Percentiles rank a stretch among this genome's conserved stretches.
These are phyloP conservation scores for Acronicta aceris DNA, from an alignment of 2,888 invertebrate species.

Conservation along the genomic window DNA sequence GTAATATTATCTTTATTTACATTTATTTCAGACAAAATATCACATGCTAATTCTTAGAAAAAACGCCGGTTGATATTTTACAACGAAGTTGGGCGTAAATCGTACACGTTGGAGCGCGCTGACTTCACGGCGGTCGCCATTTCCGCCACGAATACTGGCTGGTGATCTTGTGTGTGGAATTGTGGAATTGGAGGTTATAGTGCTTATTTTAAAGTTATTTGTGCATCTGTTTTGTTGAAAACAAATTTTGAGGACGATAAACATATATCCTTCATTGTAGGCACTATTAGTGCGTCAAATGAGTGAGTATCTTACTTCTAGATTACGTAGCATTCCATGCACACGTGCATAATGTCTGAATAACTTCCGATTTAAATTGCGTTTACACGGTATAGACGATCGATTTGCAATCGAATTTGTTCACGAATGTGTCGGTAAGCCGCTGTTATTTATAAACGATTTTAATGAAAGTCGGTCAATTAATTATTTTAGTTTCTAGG, in stretches of 20 bases:
- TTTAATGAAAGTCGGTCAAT: constrained; percentile 61
- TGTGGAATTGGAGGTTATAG: constrained; percentile 84
- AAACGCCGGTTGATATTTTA: constrained; percentile 67
- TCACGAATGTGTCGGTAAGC: constrained; percentile 53
- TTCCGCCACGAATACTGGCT: constrained; percentile 86
- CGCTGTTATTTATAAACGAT: constrained; percentile 55
- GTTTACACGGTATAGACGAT: constrained; percentile 61
- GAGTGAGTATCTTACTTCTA: constrained; percentile 72
- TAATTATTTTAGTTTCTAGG: constrained; percentile 78
- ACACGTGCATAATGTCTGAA: constrained; percentile 78
- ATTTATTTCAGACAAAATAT: constrained; percentile 55
- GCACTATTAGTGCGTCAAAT: constrained; percentile 69
- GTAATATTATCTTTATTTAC: constrained; percentile 69
- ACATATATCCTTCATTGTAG: constrained; percentile 58
- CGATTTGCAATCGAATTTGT: constrained; percentile 64
- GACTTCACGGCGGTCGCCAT: constrained; percentile 86
- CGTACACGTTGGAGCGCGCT: constrained; percentile 60
- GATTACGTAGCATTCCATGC: constrained; percentile 69
- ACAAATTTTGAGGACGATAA: constrained; percentile 58
- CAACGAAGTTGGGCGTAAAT: constrained; percentile 75
- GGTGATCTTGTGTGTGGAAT: constrained; percentile 76
- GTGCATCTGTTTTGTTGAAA: constrained; percentile 71
- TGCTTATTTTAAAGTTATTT: constrained; percentile 73
- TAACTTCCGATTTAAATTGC: constrained; percentile 69
- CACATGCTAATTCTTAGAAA: constrained; percentile 53